Evolutionary conservation across 2,888 invertebrate genomes (phyloP), one percentile per base, ranked within the genome.

Genomic region (Himalopsyche anomala): DNA sequence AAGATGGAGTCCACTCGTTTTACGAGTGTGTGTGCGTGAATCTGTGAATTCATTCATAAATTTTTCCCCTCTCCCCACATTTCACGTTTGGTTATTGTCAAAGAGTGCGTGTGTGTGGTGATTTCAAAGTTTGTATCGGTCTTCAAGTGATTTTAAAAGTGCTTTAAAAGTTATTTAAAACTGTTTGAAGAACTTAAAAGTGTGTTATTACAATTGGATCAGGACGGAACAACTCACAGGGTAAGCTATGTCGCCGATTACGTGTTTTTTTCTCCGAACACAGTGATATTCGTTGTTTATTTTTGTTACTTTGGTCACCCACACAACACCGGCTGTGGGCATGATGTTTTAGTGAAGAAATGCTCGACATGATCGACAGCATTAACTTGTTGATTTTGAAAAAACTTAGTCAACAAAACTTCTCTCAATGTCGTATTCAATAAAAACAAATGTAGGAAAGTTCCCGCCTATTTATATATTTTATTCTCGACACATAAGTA

Each of bases 31-130:
- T 85, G 85, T 83, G 84, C 62, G 85, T 80, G 85, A 55, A 84
- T 85, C 80, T 36, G 85, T 82, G 82, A 56, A 83, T 79, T 92
- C 93, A 93, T 93, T 93, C 93, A 93, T 93, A 91, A 92, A 90
- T 90, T 89, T 91, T 89, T 92, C 92, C 92, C 92, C 88, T 91
- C 91, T 90, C 90, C 80, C 38, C 84, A 55, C 62, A 42, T 69
- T 84, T 79, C 54, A 74, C 80, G 80, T 42, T 82, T 55, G 83
- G 82, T 86, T 86, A 83, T 86, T 87, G 85, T 87, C 87, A 87
- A 84, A 83, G 85, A 80, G 87, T 86, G 87, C 88, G 88, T 84
- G 88, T 84, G 85, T 88, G 83, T 80, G 81, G 80, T 86, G 84
- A 74, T 51, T 45, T 56, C 40, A 62, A 62, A 54, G 82, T 82